Conservation (phyloP, 35 echinoderm and acorn worm genomes). For the Acanthaster planci region DNA sequence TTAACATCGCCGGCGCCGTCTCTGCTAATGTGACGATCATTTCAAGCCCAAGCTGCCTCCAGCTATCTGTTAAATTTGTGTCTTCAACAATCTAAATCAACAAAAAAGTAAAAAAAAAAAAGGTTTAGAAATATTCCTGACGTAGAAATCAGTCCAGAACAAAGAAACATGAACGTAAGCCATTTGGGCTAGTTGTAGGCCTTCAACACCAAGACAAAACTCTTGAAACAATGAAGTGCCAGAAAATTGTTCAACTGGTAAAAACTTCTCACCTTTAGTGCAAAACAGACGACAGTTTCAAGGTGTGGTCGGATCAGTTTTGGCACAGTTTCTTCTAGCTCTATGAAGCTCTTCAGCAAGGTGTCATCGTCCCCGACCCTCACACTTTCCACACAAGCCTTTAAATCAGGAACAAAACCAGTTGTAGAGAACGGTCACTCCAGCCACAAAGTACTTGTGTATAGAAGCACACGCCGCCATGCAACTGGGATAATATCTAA, state of each 20-base stretch:
- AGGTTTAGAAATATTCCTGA: too few relatives aligned
- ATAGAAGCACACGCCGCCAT: too few relatives aligned
- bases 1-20: slow-evolving; percentile 85
- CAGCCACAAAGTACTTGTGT: too few relatives aligned
- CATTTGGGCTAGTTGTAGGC: background rate
- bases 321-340: slow-evolving; percentile 83
- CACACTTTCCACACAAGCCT: slow-evolving; percentile 55
- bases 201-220: background rate
- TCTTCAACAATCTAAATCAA: slow-evolving; percentile 71
- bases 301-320: slow-evolving; percentile 81
- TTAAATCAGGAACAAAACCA: background rate
- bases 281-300: slow-evolving; percentile 60
- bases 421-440: too few relatives aligned
- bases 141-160: too few relatives aligned
- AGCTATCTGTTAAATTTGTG: slow-evolving; percentile 65
- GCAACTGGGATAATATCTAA: too few relatives aligned
- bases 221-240: too few relatives aligned
- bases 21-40: slow-evolving; percentile 91
- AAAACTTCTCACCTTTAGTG: slow-evolving; percentile 58
- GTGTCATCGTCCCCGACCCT: slow-evolving; percentile 84
- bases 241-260: too few relatives aligned
- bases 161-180: too few relatives aligned
- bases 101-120: too few relatives aligned
- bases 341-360: slow-evolving; percentile 86
- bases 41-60: slow-evolving; percentile 93